Evolutionary conservation across 2,113 vertebrate species (phyloP), one percentile per base, ranked within the genome.

Genomic region (Hymenochirus boettgeri): DNA sequence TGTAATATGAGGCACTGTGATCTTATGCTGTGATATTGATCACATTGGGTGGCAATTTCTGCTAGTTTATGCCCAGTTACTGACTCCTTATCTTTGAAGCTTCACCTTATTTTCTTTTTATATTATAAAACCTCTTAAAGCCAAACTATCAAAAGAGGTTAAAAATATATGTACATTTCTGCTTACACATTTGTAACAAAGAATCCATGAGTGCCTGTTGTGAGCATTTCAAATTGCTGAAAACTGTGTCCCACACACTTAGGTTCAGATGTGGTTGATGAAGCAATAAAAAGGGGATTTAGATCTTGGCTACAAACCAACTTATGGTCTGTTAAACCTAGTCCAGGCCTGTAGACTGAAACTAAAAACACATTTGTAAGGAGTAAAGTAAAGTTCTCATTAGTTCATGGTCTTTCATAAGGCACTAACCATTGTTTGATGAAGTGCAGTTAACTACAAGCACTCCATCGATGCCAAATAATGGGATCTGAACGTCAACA

Each of bases 161-260:
- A 22, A 73, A 70, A 65, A 57, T 74, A 76, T 70, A 54, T 70
- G 71, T 63, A 57, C 56, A 22, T 24, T 31, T 8, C n/a, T 7
- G 24, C 71, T 81, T 83, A 82, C 81, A 82, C 81, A 59, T 69
- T 75, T 79, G 77, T 52, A 18, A 7, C 59, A 50, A 70, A 62
- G 76, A 75, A 73, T 51, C 47, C 27, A 29, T 73, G 52, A 4
- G 9, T 31, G 25, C 10, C 22, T 57, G 26, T 33, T 55, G 19
- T 63, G 74, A 48, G 65, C 48, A 7, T 48, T 72, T 0, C 39
- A 65, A 71, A 65, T 42, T 70, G 57, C 0, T 59, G 57, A 69
- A 72, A 73, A 74, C 78, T 75, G 75, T 81, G 70, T 31, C 55
- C 33, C 51, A 59, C 26, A 50, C 66, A 76, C 66, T 73, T 75